Conservation (phyloP, 2,888 invertebrate genomes). For the Ennomos quercinarius region DNA sequence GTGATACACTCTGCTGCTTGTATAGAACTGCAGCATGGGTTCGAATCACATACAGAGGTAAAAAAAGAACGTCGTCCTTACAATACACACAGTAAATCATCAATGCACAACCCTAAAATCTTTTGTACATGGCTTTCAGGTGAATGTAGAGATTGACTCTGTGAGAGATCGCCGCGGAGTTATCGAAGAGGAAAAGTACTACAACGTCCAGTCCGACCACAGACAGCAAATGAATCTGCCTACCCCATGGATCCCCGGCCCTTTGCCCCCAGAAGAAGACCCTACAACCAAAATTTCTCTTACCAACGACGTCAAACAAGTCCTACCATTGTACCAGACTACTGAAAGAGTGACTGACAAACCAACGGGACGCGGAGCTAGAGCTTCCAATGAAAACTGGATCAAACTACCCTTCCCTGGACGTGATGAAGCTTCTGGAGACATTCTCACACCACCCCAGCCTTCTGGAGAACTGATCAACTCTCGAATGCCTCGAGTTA, state of each 20-base stretch:
- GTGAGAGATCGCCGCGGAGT: conserved; percentile 74
- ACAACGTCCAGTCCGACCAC: conserved; percentile 64
- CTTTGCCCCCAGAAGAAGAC: conserved; percentile 69
- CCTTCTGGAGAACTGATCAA: conserved; percentile 83
- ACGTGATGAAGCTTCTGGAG: conserved; percentile 64
- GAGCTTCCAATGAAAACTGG: conserved; percentile 87
- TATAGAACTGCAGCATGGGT: conserved; percentile 55
- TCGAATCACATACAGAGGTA: conserved; percentile 51
- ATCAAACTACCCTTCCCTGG: conserved; percentile 84
- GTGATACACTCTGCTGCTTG: conserved; percentile 45
- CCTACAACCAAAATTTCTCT: conserved; percentile 76
- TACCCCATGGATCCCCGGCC: conserved; percentile 75
- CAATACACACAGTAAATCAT: neutral
- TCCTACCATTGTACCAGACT: conserved; percentile 65
- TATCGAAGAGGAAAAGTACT: conserved; percentile 79
- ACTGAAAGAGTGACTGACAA: conserved; percentile 78
- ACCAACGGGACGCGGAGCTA: conserved; percentile 85
- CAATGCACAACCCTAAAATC: neutral
- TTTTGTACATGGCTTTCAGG: conserved; percentile 47
- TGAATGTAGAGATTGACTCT: conserved; percentile 56
- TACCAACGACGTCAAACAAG: conserved; percentile 66
- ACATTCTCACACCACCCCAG: conserved; percentile 81
- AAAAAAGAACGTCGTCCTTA: conserved; percentile 1
- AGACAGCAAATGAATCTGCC: conserved; percentile 58
- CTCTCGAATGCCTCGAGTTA: conserved; percentile 87